These are phyloP conservation scores for Ochropleura leucogaster DNA, from an alignment of 2,888 invertebrate genomes.

Conservation along the genomic window DNA sequence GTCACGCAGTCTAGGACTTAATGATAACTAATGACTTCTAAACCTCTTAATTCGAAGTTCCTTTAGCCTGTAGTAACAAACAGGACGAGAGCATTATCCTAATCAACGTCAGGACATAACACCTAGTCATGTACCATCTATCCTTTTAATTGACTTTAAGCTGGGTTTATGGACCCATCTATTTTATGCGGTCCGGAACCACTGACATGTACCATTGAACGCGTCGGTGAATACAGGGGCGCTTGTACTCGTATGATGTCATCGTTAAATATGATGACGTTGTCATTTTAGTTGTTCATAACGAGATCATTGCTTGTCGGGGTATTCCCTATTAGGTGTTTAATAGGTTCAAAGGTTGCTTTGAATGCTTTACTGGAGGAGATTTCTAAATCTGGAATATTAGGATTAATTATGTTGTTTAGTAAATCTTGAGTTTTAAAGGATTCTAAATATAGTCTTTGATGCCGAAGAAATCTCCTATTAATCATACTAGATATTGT, in stretches of 20 bases:
- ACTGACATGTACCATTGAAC: slow-evolving; percentile 67
- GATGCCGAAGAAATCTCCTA: neutral
- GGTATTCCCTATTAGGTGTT: slow-evolving; percentile 8
- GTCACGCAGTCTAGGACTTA: slow-evolving; percentile 33
- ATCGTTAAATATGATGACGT: slow-evolving; percentile 74
- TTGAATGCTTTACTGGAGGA: neutral
- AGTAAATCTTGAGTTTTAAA: neutral
- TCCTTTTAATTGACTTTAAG: slow-evolving; percentile 83
- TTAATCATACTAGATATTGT: neutral
- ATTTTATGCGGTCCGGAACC: slow-evolving; percentile 79
- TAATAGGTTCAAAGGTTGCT: slow-evolving; percentile 23
- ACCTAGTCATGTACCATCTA: slow-evolving; percentile 75
- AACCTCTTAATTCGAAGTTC: slow-evolving; percentile 57
- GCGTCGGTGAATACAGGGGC: slow-evolving; percentile 52
- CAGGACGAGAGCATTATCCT: slow-evolving; percentile 70
- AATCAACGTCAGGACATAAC: slow-evolving; percentile 74
- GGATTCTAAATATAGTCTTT: slow-evolving; percentile 4
- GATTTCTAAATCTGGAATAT: slow-evolving; percentile 17
- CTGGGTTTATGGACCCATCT: slow-evolving; percentile 83
- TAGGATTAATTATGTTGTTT: neutral
- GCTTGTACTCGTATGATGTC: slow-evolving; percentile 59
- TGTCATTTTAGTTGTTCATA: slow-evolving; percentile 60
- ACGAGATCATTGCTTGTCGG: slow-evolving; percentile 30
- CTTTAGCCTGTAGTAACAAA: slow-evolving; percentile 41
- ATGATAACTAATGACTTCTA: slow-evolving; percentile 56